Evolutionary conservation across 2,888 invertebrate genomes (phyloP).

Genomic region (Drosophila phalerata): DNA sequence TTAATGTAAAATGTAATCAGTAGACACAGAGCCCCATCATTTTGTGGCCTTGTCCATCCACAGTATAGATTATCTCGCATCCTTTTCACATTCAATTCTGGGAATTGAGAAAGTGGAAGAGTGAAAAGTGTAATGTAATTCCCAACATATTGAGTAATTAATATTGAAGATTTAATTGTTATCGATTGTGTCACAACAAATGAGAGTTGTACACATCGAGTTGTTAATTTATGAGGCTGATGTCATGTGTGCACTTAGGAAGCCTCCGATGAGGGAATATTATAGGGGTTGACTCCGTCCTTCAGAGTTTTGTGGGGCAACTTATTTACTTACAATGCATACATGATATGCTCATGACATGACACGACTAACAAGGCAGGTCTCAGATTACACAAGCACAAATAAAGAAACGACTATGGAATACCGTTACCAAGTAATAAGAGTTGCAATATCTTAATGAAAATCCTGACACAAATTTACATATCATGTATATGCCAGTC

Average conservation of each 20-base stretch:
- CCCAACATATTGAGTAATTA: conserved; percentile 51
- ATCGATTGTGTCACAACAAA: conserved; percentile 68
- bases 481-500: conserved; percentile 2
- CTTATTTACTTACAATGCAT: conserved; percentile 27
- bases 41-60: conserved; percentile 14
- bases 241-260: conserved; percentile 46
- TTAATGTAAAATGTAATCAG: conserved; percentile 45
- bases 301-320: conserved; percentile 47
- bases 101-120: conserved; percentile 13
- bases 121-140: conserved; percentile 39
- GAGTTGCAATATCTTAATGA: not conserved
- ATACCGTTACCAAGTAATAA: not conserved
- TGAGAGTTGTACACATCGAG: conserved; percentile 20
- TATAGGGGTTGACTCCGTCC: conserved; percentile 49
- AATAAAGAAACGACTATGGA: not conserved
- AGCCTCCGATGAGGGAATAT: conserved; percentile 12
- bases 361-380: conserved; percentile 42
- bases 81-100: conserved; percentile 39
- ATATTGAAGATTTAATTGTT: conserved; percentile 51
- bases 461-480: conserved; percentile 15
- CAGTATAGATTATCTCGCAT: conserved; percentile 15
- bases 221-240: conserved; percentile 56
- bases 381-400: conserved; percentile 39
- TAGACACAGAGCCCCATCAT: conserved; percentile 1
- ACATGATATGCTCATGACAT: conserved; percentile 31